Evolutionary conservation across 2,797 vertebrate species (phyloP), one percentile per base, ranked within the genome.

Genomic region (Pseudochirops cupreus): DNA sequence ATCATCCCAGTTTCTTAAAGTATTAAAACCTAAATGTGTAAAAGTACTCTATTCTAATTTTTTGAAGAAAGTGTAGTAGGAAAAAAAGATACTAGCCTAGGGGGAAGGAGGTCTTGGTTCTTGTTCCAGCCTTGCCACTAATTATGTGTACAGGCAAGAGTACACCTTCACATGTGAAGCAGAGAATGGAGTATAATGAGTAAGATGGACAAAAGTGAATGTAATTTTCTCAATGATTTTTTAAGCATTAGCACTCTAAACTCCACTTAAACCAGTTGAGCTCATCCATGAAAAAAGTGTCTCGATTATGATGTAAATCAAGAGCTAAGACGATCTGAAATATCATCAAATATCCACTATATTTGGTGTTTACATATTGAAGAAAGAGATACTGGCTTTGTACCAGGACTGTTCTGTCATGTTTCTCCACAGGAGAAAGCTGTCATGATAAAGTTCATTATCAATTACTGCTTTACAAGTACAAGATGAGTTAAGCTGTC

Each of bases 401-500:
- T 99, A 99, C 99, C 97, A 98, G 97, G 98, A 98, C 98, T 99
- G 98, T 98, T 98, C 99, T 99, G 99, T 99, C 99, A 99, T 99
- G 99, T 99, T 99, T 99, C 99, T 99, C 99, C 98, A 98, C 98
- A 98, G 99, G 98, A 99, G 98, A 99, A 98, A 98, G 98, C 99
- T 99, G 99, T 99, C 99, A 99, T 97, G 98, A 99, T 99, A 98
- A 99, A 99, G 99, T 99, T 99, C 99, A 99, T 98, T 98, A 99
- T 98, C 98, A 98, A 99, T 99, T 99, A 99, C 99, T 98, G 98
- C 98, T 99, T 99, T 99, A 99, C 99, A 99, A 99, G 99, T 98
- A 98, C 97, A 98, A 99, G 99, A 99, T 98, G 99, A 99, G 99
- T 99, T 99, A 99, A 99, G 99, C 99, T 99, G 99, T 99, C 99